Evolutionary conservation across 2,797 vertebrate species (phyloP).

Genomic region (Luscinia luscinia): DNA sequence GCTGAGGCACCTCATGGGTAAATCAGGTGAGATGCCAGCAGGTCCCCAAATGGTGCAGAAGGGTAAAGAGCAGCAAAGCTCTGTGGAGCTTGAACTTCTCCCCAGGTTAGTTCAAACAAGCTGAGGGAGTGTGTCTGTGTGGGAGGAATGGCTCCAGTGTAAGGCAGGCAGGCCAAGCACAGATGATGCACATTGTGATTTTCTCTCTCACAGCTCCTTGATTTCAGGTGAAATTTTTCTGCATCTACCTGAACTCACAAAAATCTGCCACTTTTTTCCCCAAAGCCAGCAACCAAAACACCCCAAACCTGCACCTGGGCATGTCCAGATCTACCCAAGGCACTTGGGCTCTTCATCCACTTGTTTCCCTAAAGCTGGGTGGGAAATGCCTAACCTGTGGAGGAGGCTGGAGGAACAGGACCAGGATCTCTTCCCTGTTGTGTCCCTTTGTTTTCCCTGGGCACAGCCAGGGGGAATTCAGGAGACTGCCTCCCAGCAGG

Average conservation of each 20-base stretch:
- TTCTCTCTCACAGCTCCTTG: background rate
- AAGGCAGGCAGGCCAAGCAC: background rate
- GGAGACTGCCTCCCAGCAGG: background rate
- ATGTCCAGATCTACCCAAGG: fast-evolving
- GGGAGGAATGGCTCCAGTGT: background rate
- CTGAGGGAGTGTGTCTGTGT: background rate
- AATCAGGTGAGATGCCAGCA: background rate
- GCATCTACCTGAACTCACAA: background rate
- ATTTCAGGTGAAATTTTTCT: background rate
- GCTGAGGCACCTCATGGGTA: background rate
- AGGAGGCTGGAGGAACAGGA: background rate
- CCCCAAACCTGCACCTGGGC: background rate
- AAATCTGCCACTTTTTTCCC: background rate
- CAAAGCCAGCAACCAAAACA: background rate
- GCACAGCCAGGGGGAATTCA: background rate
- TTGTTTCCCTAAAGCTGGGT: background rate
- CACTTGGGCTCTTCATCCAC: background rate
- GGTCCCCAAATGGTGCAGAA: background rate
- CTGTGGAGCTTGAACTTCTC: background rate
- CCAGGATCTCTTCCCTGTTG: background rate
- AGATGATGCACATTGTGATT: background rate
- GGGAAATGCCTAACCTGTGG: background rate
- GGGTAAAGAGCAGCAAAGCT: background rate
- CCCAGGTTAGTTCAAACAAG: background rate
- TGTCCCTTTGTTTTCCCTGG: background rate